Evolutionary conservation across 1,140 invertebrate genomes (phyloP).

Genomic region (Aethina tumida): DNA sequence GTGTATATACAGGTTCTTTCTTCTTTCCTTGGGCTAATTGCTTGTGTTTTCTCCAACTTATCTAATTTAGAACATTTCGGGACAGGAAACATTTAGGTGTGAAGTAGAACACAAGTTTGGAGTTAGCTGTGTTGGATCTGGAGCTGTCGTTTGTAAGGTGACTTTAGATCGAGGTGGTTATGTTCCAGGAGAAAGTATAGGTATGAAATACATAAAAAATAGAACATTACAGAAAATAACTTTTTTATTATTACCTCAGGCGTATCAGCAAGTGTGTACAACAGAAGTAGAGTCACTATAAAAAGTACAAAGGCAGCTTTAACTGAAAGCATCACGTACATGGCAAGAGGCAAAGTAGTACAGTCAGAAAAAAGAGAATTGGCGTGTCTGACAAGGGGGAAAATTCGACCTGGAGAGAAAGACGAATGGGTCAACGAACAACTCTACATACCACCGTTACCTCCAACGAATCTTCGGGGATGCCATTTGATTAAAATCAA

Average conservation of each 20-base stretch:
- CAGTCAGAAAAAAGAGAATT: slow-evolving; percentile 81
- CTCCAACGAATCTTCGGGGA: slow-evolving; percentile 89
- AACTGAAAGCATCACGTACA: slow-evolving; percentile 85
- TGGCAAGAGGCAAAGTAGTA: slow-evolving; percentile 74
- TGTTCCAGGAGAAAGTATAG: slow-evolving; percentile 86
- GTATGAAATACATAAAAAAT: slow-evolving; percentile 25
- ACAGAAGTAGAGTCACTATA: slow-evolving; percentile 70
- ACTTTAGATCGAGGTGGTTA: slow-evolving; percentile 84
- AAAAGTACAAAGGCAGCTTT: slow-evolving; percentile 65
- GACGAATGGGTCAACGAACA: slow-evolving; percentile 86
- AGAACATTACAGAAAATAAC: slow-evolving; percentile 2
- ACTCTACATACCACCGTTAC: slow-evolving; percentile 86
- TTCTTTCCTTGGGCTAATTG: slow-evolving; percentile 16
- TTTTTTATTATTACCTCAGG: slow-evolving; percentile 20
- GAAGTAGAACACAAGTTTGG: slow-evolving; percentile 85
- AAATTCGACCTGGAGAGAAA: slow-evolving; percentile 68
- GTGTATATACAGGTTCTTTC: slow-evolving; percentile 12
- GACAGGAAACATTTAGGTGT: slow-evolving; percentile 82
- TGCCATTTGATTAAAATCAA: slow-evolving; percentile 91
- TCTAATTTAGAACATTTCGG: slow-evolving; percentile 31
- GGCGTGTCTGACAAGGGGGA: slow-evolving; percentile 68
- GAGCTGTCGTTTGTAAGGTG: slow-evolving; percentile 72
- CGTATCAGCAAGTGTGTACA: slow-evolving; percentile 71
- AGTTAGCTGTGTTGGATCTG: slow-evolving; percentile 73
- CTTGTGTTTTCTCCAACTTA: slow-evolving; percentile 15